Conservation (phyloP, 2,888 invertebrate species). For the Entomobrya multifasciata region DNA sequence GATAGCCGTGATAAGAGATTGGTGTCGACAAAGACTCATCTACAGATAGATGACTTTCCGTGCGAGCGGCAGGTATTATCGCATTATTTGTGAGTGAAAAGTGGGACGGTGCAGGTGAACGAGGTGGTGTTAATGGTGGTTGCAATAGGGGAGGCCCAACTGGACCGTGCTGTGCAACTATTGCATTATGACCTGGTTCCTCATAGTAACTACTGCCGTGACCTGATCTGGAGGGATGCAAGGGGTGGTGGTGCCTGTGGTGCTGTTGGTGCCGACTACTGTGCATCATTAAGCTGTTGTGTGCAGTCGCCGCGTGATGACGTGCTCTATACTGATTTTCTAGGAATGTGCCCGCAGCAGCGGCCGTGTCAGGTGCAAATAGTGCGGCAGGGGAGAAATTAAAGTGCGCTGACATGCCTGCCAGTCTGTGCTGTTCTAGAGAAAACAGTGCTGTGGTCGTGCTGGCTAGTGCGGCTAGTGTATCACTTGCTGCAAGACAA, state of each 20-base stretch:
- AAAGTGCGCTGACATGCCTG: constrained; percentile 84
- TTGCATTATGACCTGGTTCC: constrained; percentile 71
- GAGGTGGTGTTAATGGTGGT: constrained; percentile 59
- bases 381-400: constrained; percentile 84
- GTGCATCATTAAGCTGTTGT: constrained; percentile 72
- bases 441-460: constrained; percentile 84
- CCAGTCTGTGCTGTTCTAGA: constrained; percentile 78
- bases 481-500: constrained; percentile 79
- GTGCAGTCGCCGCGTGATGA: constrained; percentile 69
- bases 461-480: constrained; percentile 83
- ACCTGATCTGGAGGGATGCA: constrained; percentile 53
- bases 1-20: constrained; percentile 80
- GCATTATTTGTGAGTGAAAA: constrained; percentile 72
- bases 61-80: constrained; percentile 80
- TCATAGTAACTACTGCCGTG: constrained; percentile 72
- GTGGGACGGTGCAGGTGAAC: constrained; percentile 72
- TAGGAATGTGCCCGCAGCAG: constrained; percentile 80
- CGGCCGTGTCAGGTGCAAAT: constrained; percentile 82
- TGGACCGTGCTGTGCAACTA: constrained; percentile 73
- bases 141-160: constrained; percentile 70
- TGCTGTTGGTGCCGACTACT: constrained; percentile 75
- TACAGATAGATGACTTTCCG: constrained; percentile 81
- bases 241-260: constrained; percentile 66
- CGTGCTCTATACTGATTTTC: constrained; percentile 72
- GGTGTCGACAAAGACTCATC: constrained; percentile 82